Evolutionary conservation across 2,888 invertebrate genomes (phyloP).

Genomic region (Hypena proboscidalis): DNA sequence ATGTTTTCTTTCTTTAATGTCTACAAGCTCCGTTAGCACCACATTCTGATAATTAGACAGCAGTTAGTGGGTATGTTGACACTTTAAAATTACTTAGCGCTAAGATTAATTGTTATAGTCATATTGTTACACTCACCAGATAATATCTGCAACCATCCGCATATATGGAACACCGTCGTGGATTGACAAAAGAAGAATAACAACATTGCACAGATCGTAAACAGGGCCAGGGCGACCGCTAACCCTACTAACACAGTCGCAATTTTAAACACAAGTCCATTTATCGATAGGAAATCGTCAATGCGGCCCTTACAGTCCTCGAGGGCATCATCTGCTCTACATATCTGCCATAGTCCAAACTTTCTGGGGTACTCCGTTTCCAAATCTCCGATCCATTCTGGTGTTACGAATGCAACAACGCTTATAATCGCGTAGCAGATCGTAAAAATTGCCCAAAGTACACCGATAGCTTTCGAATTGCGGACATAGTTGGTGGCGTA

Average conservation of each 20-base stretch:
- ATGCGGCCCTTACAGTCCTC: conserved; percentile 94
- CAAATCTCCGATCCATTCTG: conserved; percentile 95
- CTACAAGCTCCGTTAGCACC: no score
- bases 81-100: no score
- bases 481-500: conserved; percentile 96
- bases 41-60: not conserved
- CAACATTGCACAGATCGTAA: conserved; percentile 95
- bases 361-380: conserved; percentile 95
- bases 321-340: conserved; percentile 90
- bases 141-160: conserved; percentile 97
- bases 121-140: conserved; percentile 96
- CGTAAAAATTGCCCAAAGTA: conserved; percentile 98
- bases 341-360: conserved; percentile 96
- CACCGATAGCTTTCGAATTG: conserved; percentile 97
- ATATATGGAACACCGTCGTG: conserved; percentile 95
- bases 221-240: conserved; percentile 92
- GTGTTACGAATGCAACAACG: conserved; percentile 97
- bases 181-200: conserved; percentile 97
- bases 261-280: conserved; percentile 93
- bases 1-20: not conserved
- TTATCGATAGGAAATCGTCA: conserved; percentile 92
- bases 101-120: not conserved
- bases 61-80: no score
- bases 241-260: conserved; percentile 95
- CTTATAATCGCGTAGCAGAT: conserved; percentile 98